These are phyloP conservation scores for Pristiophorus japonicus DNA, from an alignment of 2,113 vertebrate genomes.

Conservation along the genomic window DNA sequence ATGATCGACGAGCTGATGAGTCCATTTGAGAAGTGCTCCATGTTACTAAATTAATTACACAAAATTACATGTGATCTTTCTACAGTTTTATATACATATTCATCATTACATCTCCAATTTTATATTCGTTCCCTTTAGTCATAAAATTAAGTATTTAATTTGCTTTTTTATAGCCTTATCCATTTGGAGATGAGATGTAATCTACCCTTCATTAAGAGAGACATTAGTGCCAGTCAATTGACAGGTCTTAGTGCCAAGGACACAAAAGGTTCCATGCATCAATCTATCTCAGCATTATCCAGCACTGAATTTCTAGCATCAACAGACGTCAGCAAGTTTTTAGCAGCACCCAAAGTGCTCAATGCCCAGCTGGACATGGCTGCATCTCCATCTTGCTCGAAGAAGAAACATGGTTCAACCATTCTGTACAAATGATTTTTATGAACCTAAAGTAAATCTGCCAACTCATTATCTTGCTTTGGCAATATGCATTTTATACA, in stretches of 20 bases:
- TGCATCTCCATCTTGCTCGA: neutral
- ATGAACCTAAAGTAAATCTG: neutral
- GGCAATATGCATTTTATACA: neutral
- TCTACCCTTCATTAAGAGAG: neutral
- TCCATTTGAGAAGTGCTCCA: neutral
- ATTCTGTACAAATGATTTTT: neutral
- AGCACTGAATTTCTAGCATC: neutral
- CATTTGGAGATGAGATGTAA: neutral
- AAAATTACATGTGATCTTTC: slow-evolving; percentile 17
- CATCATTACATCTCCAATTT: neutral
- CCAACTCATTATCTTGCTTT: neutral
- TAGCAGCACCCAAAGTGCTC: neutral
- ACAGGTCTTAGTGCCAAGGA: neutral
- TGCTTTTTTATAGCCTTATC: neutral
- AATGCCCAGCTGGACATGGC: neutral
- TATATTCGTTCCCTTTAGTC: neutral
- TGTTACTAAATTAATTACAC: neutral
- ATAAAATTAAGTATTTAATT: neutral
- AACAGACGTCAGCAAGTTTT: neutral
- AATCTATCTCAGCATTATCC: neutral
- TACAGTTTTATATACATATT: too few relatives aligned
- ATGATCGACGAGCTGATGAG: neutral
- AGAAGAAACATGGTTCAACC: neutral
- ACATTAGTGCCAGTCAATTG: neutral
- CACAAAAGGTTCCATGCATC: neutral